Evolutionary conservation across 2,888 invertebrate species (phyloP), one percentile per base, ranked within the genome.

Genomic region (Sturmia bella): DNA sequence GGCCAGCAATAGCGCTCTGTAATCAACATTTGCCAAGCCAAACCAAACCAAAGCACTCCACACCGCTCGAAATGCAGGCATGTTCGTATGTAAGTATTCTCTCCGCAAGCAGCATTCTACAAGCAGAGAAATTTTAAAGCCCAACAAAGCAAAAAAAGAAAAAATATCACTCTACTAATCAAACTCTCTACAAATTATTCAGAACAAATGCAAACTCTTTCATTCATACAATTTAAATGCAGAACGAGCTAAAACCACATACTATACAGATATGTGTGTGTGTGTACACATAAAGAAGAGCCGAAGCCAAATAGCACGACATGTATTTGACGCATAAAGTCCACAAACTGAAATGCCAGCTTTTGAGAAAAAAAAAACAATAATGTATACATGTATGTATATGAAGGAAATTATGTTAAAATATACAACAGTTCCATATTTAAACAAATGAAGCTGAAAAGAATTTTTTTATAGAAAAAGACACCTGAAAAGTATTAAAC

Each of bases 271-370:
- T 43, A 41, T 50, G 17, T 12, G n/a, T n/a, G n/a, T n/a, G n/a
- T n/a, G n/a, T n/a, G n/a, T n/a, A n/a, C n/a, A 69, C 15, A 48
- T 19, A 57, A n/a, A n/a, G 43, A 68, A 78, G 78, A 75, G 59
- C 64, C 69, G 74, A 82, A 82, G 69, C 81, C 57, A 73, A 70
- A 70, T 69, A 74, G 57, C 32, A 77, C 68, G 61, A 73, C 50
- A 59, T 52, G 52, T 64, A 73, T 73, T 77, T 78, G 64, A 78
- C 82, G 82, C 78, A 73, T 77, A 59, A 78, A 57, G 69, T 59
- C 82, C 73, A 70, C 45, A 70, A 70, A 21, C 41, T 76, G 39
- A 72, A 64, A 52, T 70, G 56, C 56, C n/a, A 56, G n/a, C n/a
- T n/a, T n/a, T 17, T 61, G 48, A 68, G 17, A 21, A 27, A 27